A percentile compares a stretch with the other conserved stretches of the same genome.
phyloP scores from a whole-genome alignment of 2,797 vertebrate species.

The Pseudomugil gertrudae region DNA sequence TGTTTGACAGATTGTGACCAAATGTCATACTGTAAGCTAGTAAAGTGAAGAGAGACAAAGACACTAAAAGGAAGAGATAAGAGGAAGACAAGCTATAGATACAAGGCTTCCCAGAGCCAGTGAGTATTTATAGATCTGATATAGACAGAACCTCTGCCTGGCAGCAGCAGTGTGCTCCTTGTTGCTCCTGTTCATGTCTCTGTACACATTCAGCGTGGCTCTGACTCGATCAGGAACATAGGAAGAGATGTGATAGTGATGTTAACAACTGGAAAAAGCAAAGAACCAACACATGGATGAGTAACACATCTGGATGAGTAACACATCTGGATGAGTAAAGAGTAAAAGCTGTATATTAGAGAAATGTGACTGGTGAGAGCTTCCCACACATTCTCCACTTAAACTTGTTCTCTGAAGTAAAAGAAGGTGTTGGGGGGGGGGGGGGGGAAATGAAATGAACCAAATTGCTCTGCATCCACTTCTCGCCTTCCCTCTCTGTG shows the following conservation, averaged over 20 bases:
- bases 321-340: no score
- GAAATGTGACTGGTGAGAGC: not conserved
- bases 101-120: conserved; percentile 59
- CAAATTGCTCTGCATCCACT: not conserved
- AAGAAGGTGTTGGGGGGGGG: no score
- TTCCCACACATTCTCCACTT: conserved; percentile 7
- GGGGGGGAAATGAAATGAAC: not conserved
- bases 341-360: not conserved
- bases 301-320: conserved; percentile 27
- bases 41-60: conserved; percentile 27
- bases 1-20: conserved; percentile 63
- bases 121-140: conserved; percentile 79
- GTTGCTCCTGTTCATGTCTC: conserved; percentile 62
- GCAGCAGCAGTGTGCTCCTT: conserved; percentile 61
- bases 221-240: conserved; percentile 54
- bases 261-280: conserved; percentile 32
- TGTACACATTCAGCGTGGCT: conserved; percentile 52
- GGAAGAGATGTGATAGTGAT: conserved; percentile 36
- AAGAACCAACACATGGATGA: conserved; percentile 12
- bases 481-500: not conserved
- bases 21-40: conserved; percentile 50
- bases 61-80: conserved; percentile 19
- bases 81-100: conserved; percentile 44
- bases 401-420: conserved; percentile 3
- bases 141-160: conserved; percentile 73